A percentile compares a stretch with the other conserved stretches of the same genome.
Evolutionary conservation across 2,113 vertebrate genomes (phyloP).

Genomic region (Sphyrna mokarran): DNA sequence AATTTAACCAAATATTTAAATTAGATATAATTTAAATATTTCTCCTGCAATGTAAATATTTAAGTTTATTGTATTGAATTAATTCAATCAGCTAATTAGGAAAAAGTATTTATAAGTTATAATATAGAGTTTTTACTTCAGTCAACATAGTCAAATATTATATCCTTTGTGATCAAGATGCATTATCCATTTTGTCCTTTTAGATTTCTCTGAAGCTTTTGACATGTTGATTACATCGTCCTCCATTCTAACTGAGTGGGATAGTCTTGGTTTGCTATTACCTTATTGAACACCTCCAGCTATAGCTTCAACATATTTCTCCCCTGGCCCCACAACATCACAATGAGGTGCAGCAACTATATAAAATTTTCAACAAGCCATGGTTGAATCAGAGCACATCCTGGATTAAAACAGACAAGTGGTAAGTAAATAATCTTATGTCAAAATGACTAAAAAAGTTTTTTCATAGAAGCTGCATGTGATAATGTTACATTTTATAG

Average conservation of each 20-base stretch:
- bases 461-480: neutral
- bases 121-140: neutral
- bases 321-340: neutral
- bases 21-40: neutral
- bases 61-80: slow-evolving; percentile 2
- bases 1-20: neutral
- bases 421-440: neutral
- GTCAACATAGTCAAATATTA: neutral
- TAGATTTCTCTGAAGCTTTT: neutral
- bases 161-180: neutral
- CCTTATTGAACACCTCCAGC: neutral
- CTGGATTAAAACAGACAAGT: neutral
- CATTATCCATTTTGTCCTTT: neutral
- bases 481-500: neutral
- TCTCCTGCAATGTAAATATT: neutral
- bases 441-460: neutral
- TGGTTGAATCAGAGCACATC: neutral
- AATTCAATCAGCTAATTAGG: neutral
- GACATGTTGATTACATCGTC: neutral
- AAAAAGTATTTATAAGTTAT: neutral
- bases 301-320: neutral
- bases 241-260: neutral
- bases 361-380: neutral
- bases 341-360: neutral
- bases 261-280: neutral